A percentile compares a stretch with the other conserved stretches of the same genome.
These are phyloP conservation scores for Todiramphus chloris DNA, from an alignment of 2,113 vertebrate species.

Conservation along the genomic window DNA sequence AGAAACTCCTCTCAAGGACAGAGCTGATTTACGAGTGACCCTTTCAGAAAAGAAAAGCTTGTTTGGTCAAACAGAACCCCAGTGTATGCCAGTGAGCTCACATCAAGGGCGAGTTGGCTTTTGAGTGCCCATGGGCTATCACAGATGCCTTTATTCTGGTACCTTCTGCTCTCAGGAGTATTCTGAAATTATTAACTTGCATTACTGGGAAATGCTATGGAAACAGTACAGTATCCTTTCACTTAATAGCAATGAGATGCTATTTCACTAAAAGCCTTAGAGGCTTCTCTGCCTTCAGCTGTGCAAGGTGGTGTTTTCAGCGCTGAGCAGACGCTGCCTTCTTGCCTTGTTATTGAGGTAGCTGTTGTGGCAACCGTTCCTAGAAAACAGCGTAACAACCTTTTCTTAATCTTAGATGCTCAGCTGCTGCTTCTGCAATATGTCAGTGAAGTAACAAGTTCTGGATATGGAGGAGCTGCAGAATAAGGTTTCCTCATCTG, in stretches of 20 bases:
- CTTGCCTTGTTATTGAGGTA: neutral
- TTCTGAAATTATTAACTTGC: neutral
- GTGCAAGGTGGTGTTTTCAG: neutral
- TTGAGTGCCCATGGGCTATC: neutral
- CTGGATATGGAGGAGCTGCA: neutral
- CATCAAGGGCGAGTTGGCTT: neutral
- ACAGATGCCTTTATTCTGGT: neutral
- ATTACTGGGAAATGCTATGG: neutral
- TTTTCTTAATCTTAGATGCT: neutral
- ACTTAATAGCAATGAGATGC: neutral
- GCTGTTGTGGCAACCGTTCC: neutral
- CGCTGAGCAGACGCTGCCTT: fast-evolving
- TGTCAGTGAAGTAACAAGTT: neutral
- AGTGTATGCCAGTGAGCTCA: fast-evolving
- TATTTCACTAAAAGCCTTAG: neutral
- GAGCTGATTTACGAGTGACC: neutral
- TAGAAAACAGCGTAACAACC: neutral
- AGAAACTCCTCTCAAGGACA: neutral
- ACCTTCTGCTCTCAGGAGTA: neutral
- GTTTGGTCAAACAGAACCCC: neutral
- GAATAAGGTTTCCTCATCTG: neutral
- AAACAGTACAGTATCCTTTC: neutral
- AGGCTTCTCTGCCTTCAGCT: neutral
- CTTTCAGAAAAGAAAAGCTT: neutral
- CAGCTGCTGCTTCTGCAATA: neutral